Evolutionary conservation across 2,888 invertebrate genomes (phyloP), one percentile per base, ranked within the genome.

Genomic region (Junonia oenone): DNA sequence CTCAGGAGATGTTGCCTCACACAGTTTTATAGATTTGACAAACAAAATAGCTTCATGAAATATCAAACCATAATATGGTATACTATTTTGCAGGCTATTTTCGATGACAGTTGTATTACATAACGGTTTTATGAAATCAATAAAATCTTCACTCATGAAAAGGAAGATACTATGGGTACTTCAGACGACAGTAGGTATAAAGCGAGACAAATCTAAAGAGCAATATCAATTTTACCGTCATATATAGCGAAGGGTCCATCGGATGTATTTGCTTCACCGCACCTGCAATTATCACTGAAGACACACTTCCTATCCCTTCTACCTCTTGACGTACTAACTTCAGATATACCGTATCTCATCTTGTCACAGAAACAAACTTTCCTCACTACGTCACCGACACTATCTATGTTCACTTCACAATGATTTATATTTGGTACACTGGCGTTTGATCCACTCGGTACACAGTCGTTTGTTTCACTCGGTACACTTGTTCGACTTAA

Each of bases 181-280:
- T 22, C 22, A 22, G 5, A 22, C 22, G 22, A 22, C 22, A 22
- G 22, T 22, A 11, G 31, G n/a, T n/a, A 15, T n/a, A 37, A 15
- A 37, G n/a, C n/a, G n/a, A 8, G 2, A 6, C 22, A 13, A 2
- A 26, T 4, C 26, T 26, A 40, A 1, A 43, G 26, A 71, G 76
- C 72, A 72, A 76, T 73, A 76, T 76, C 72, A 57, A 77, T 70
- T 68, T 68, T 72, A 51, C 75, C 75, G 57, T 76, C 75, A 63
- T 73, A 75, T 65, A 76, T 76, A 33, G 72, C 69, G 61, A 68
- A 78, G 56, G 73, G 72, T 56, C n/a, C n/a, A n/a, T n/a, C n/a
- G n/a, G n/a, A n/a, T n/a, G n/a, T n/a, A n/a, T n/a, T n/a, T n/a
- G 58, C 68, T 58, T 56, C 61, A 54, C 60, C 61, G 59, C 72